These are phyloP conservation scores for Phengaris arion DNA, from an alignment of 2,888 invertebrate species.

Conservation along the genomic window DNA sequence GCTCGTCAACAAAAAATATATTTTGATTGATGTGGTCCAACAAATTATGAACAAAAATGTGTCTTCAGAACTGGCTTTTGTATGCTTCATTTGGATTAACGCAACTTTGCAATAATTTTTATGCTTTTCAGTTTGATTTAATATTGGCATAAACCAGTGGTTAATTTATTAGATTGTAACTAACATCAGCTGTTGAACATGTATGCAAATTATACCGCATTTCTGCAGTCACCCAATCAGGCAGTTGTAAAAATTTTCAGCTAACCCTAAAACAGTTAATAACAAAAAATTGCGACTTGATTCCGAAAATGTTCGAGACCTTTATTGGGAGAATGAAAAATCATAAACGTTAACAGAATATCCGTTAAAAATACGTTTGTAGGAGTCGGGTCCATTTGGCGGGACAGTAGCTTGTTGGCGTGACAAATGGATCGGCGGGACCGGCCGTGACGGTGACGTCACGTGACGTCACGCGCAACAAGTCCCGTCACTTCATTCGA, in stretches of 20 bases:
- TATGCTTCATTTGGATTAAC: slow-evolving; percentile 1
- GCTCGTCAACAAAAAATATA: slow-evolving; percentile 13
- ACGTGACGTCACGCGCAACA: slow-evolving; percentile 37
- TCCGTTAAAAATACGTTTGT: slow-evolving; percentile 22
- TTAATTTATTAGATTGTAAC: background rate
- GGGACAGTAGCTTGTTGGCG: slow-evolving; percentile 27
- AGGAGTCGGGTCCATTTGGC: slow-evolving; percentile 12
- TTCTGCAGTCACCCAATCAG: background rate
- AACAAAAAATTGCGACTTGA: too few species aligned
- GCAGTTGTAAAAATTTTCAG: background rate
- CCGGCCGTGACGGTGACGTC: slow-evolving; percentile 32
- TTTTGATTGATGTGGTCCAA: slow-evolving; percentile 21
- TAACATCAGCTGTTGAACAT: background rate
- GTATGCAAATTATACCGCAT: background rate
- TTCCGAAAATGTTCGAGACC: background rate
- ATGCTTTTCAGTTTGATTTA: background rate
- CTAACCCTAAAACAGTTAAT: background rate
- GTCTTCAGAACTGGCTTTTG: background rate
- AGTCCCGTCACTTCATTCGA: slow-evolving; percentile 28
- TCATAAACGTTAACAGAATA: slow-evolving; percentile 17
- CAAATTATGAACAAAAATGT: slow-evolving; percentile 4
- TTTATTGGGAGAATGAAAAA: background rate
- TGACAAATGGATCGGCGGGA: slow-evolving; percentile 29
- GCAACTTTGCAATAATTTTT: background rate
- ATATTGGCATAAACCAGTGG: background rate